Base-by-base conservation (phyloP, 2,113 vertebrate species). In the Dicrurus megarhynchus region DNA sequence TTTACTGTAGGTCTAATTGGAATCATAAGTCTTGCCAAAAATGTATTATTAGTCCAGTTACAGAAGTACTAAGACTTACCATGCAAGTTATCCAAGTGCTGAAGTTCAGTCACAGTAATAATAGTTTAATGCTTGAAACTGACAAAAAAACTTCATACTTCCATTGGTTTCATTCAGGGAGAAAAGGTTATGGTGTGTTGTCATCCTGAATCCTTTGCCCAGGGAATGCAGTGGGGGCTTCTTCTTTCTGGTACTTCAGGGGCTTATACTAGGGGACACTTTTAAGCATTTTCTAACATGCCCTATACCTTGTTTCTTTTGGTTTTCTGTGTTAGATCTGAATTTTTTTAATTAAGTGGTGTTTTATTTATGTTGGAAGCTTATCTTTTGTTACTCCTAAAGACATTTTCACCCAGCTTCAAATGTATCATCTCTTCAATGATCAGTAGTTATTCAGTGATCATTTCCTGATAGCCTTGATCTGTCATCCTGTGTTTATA, bases 211-310 rank as follows among this genome's bases (percentile, higher is more conserved):
- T 35, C 16, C 16, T 79, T 60, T 61, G 11, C 19, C 44, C 68
- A 15, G 19, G 8, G 52, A 80, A 76, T 22, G 16, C 12, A n/a
- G 5, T 4, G 1, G 5, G 5, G 2, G 2, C 1, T 67, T 18
- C 11, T 75, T 63, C 53, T 27, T 44, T 76, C 10, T 79, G 19
- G 14, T 47, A 20, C 30, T 76, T 60, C 49, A 84, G 8, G 3
- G 5, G 1, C 8, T 52, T 4, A 9, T 44, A 12, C 3, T 55
- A 46, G 8, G 6, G 16, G 4, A 33, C 55, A 26, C 6, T 69
- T 83, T 12, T 9, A 73, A 74, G 8, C n/a, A 37, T 57, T 86
- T 92, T 69, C n/a, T 74, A 39, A 37, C 8, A 53, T 1, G 1
- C 30, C 39, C n/a, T 59, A 12, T 11, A 23, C 3, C 5, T 37